These are phyloP conservation scores for Phylloscopus trochilus DNA, from an alignment of 2,113 vertebrate genomes.

Conservation along the genomic window DNA sequence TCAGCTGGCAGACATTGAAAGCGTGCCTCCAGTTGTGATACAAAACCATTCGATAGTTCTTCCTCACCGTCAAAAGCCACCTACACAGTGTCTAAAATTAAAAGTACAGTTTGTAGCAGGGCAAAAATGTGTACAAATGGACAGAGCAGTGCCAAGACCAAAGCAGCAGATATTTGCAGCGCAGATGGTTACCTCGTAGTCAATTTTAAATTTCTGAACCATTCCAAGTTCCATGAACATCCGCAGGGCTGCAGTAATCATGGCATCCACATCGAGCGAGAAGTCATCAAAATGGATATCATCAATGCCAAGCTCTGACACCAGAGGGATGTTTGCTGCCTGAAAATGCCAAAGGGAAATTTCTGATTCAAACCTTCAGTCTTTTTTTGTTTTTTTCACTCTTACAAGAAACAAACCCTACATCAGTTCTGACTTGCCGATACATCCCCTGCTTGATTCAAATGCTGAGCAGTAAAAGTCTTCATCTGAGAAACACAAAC, in stretches of 20 bases:
- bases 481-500: constrained; percentile 43
- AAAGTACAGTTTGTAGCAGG: constrained; percentile 37
- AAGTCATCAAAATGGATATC: constrained; percentile 98
- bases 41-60: constrained; percentile 97
- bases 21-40: constrained; percentile 99
- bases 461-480: constrained; percentile 38
- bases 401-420: constrained; percentile 20
- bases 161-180: constrained; percentile 1
- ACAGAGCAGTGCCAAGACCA: not conserved
- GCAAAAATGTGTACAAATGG: not conserved
- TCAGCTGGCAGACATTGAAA: constrained; percentile 98
- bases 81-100: constrained; percentile 90
- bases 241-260: constrained; percentile 94
- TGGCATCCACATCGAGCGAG: constrained; percentile 94
- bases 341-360: constrained; percentile 72
- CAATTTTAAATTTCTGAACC: constrained; percentile 99
- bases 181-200: constrained; percentile 90
- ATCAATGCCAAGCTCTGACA: constrained; percentile 93
- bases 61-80: constrained; percentile 97
- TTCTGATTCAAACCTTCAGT: constrained; percentile 27
- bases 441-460: constrained; percentile 33
- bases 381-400: not conserved
- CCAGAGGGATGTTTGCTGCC: constrained; percentile 94
- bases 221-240: constrained; percentile 99
- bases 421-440: constrained; percentile 40